Conservation (phyloP, 2,113 vertebrate genomes). For the Chaenogobius annularis region DNA sequence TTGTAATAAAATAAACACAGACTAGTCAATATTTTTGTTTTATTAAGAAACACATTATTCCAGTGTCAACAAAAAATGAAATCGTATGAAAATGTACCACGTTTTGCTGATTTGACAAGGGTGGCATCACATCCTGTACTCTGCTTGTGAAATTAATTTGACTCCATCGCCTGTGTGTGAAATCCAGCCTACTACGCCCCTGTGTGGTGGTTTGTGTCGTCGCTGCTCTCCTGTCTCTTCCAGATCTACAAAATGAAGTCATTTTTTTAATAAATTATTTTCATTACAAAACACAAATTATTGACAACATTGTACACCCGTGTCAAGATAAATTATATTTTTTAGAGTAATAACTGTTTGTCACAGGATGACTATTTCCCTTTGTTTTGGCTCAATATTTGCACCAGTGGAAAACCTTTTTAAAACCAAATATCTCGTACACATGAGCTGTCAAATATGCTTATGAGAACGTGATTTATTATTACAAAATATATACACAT, state of each 20-base stretch:
- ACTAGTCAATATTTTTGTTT: conserved; percentile 17
- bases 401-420: too few species aligned
- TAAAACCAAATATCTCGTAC: too few species aligned
- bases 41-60: conserved; percentile 58
- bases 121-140: neutral
- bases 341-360: too few species aligned
- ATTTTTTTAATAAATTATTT: too few species aligned
- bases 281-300: too few species aligned
- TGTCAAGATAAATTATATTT: too few species aligned
- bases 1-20: neutral
- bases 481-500: too few species aligned
- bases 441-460: too few species aligned
- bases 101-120: conserved; percentile 4
- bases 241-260: conserved; percentile 86
- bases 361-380: too few species aligned
- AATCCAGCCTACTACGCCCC: conserved; percentile 74
- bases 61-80: conserved; percentile 12
- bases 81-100: conserved; percentile 29
- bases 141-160: conserved; percentile 22
- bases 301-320: too few species aligned
- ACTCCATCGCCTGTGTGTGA: neutral
- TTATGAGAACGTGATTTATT: too few species aligned
- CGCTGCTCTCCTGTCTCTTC: conserved; percentile 83
- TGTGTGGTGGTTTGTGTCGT: conserved; percentile 82
- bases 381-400: too few species aligned